phyloP scores from a whole-genome alignment of 1,140 invertebrate genomes.

The Macrostomum lignano region DNA sequence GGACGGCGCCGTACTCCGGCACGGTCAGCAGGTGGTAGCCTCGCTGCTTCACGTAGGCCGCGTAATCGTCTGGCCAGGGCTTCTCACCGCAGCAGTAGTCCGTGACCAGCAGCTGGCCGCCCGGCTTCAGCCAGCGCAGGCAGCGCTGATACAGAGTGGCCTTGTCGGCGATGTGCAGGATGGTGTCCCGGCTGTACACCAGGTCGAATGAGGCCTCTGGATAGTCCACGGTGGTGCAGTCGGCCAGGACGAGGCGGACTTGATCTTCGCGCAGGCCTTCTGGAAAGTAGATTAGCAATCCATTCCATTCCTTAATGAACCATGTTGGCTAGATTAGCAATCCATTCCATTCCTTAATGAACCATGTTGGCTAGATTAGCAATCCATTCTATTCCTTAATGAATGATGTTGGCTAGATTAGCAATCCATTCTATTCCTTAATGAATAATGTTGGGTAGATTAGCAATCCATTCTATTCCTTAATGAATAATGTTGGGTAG shows the following conservation, averaged over 20 bases:
- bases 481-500: too few species aligned
- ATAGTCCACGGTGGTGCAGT: conserved; percentile 31
- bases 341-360: too few species aligned
- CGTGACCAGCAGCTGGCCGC: conserved; percentile 33
- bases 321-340: too few species aligned
- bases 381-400: too few species aligned
- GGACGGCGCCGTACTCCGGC: conserved; percentile 29
- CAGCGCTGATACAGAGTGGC: conserved; percentile 30
- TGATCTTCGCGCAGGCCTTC: too few species aligned
- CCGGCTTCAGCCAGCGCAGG: conserved; percentile 34
- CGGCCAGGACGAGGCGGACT: conserved; percentile 14
- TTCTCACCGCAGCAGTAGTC: conserved; percentile 35
- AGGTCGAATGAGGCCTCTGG: conserved; percentile 32
- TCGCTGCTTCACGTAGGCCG: conserved; percentile 32
- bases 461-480: too few species aligned
- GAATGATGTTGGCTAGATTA: too few species aligned
- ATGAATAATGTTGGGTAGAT: too few species aligned
- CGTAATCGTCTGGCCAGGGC: conserved; percentile 29
- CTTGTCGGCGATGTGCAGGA: conserved; percentile 36
- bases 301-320: too few species aligned
- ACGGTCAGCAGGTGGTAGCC: conserved; percentile 32
- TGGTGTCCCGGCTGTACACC: conserved; percentile 35
- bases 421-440: too few species aligned
- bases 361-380: too few species aligned
- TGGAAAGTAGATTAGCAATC: too few species aligned